A percentile compares a stretch with the other conserved stretches of the same genome.
Conservation (phyloP, 1,140 invertebrate species). For the Glossosoma conforme region DNA sequence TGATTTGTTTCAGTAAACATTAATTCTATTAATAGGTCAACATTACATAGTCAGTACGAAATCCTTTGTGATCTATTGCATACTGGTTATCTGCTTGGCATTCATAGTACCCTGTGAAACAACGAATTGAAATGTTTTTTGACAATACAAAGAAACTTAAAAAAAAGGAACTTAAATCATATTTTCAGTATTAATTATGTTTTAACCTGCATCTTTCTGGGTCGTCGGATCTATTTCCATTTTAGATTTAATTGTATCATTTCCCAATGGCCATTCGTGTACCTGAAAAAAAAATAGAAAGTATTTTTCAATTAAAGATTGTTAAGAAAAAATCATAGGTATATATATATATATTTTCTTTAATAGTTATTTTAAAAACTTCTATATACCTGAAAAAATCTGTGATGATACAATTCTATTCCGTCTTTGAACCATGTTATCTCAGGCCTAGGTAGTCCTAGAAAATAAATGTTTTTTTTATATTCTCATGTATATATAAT, state of each 20-base stretch:
- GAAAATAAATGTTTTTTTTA: not conserved
- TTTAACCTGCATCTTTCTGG: constrained; percentile 66
- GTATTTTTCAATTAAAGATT: not conserved
- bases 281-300: constrained; percentile 49
- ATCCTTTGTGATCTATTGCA: constrained; percentile 64
- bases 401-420: constrained; percentile 72
- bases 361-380: too few relatives aligned
- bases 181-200: not conserved
- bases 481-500: not conserved
- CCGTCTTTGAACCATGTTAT: constrained; percentile 66
- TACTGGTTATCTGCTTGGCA: constrained; percentile 75
- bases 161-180: too few relatives aligned
- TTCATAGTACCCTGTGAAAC: constrained; percentile 62
- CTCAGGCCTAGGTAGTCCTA: constrained; percentile 20
- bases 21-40: constrained; percentile 50
- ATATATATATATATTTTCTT: too few relatives aligned
- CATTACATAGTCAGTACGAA: constrained; percentile 67
- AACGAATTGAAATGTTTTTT: not conserved
- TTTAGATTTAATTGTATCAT: constrained; percentile 74
- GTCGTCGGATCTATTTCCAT: constrained; percentile 83
- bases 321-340: too few relatives aligned
- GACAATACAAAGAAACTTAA: not conserved
- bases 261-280: constrained; percentile 68
- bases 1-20: not conserved
- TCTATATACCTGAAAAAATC: constrained; percentile 57